phyloP scores from a whole-genome alignment of 2,888 invertebrate genomes.

The Drosophila quinaria region DNA sequence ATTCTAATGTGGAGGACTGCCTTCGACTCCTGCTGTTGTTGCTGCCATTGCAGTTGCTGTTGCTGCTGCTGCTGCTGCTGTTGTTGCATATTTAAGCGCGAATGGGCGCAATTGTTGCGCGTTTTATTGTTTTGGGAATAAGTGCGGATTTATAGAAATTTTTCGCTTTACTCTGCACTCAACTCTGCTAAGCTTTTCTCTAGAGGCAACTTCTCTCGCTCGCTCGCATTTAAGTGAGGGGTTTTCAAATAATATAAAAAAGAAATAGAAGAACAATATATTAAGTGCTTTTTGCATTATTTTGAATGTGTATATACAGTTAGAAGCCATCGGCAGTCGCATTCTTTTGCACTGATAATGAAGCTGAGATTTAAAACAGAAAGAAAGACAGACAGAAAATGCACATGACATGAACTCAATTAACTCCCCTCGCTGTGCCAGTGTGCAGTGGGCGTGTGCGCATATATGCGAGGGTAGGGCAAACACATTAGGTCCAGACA shows the following conservation, averaged over 20 bases:
- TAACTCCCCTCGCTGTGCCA: constrained; percentile 35
- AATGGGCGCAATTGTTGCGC: constrained; percentile 78
- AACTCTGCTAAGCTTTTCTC: constrained; percentile 37
- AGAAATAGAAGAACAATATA: constrained; percentile 56
- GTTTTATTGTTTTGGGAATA: constrained; percentile 80
- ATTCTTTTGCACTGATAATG: constrained; percentile 51
- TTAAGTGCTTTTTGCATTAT: constrained; percentile 61
- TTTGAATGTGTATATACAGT: constrained; percentile 32
- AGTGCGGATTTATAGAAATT: constrained; percentile 78
- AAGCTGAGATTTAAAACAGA: constrained; percentile 36
- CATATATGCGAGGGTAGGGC: constrained; percentile 25
- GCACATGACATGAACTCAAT: constrained; percentile 73
- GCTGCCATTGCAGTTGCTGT: background rate
- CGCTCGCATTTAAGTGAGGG: constrained; percentile 16
- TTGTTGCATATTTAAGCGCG: constrained; percentile 75
- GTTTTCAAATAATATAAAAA: constrained; percentile 24
- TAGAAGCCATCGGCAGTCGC: constrained; percentile 47
- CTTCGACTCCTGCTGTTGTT: constrained; percentile 9
- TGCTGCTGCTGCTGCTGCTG: constrained; percentile 27
- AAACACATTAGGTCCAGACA: constrained; percentile 48
- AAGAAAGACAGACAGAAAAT: constrained; percentile 9
- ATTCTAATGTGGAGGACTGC: constrained; percentile 69
- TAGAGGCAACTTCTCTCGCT: constrained; percentile 11
- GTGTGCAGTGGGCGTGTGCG: constrained; percentile 46
- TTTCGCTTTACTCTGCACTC: constrained; percentile 47